Evolutionary conservation across 2,888 invertebrate species (phyloP), one percentile per base, ranked within the genome.

Genomic region (Monochamus alternatus): DNA sequence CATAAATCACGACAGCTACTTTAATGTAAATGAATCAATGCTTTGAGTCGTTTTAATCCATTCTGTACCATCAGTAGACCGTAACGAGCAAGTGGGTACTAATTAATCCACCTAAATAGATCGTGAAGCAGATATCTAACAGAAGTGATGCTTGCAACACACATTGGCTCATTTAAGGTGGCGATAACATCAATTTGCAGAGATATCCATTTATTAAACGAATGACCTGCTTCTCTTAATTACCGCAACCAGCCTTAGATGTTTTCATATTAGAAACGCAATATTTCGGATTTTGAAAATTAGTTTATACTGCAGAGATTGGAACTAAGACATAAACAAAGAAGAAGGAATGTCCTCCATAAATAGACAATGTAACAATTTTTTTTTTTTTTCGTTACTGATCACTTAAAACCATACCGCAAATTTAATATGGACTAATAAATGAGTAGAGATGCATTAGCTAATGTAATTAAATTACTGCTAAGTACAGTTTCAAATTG

Each of bases 151-250:
- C 8, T 62, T 62, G 12, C 12, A 62, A 62, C 62, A 62, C 62
- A 31, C 38, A 62, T 62, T 62, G 62, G 38, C 38, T 38, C 62
- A 38, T 62, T 62, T 62, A 38, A 32, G 38, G n/a, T 38, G 31
- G 60, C 62, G 62, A 62, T 62, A 62, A n/a, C 5, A 38, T 38
- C 62, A 62, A 62, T 62, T 62, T 62, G 62, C 38, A 38, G 38
- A 62, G 32, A 3, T 32, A n/a, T 38, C 1, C 12, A n/a, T 38
- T 62, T 62, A 47, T 38, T 62, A 62, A 38, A 62, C 38, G 38
- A 62, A 38, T 62, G 38, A 14, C n/a, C 38, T 32, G n/a, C 12
- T 62, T 62, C 62, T 32, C 32, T 5, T 38, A 38, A 62, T 38
- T n/a, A 38, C 62, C 10, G n/a, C 12, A 9, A 38, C 5, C 38